phyloP scores from a whole-genome alignment of 2,797 vertebrate genomes.

The Cryptoblepharus egeriae region DNA sequence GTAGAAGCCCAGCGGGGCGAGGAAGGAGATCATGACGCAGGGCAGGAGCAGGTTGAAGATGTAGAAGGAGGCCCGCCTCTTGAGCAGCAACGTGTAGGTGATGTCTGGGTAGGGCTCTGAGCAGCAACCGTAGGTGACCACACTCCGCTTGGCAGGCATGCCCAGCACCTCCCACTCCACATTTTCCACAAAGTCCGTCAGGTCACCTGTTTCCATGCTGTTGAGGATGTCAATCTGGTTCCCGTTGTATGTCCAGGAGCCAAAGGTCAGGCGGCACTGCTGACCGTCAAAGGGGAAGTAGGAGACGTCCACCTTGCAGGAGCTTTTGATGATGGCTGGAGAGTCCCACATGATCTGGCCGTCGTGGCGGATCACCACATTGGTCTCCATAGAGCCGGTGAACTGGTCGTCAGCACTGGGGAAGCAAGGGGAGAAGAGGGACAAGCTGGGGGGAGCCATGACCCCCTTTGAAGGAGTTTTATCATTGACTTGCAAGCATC shows the following conservation, averaged over 20 bases:
- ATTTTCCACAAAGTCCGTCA: slow-evolving; percentile 90
- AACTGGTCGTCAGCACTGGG: slow-evolving; percentile 85
- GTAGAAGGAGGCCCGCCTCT: slow-evolving; percentile 89
- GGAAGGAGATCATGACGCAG: slow-evolving; percentile 91
- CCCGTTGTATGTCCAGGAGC: slow-evolving; percentile 92
- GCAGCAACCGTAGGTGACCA: slow-evolving; percentile 90
- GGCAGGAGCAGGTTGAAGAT: slow-evolving; percentile 92
- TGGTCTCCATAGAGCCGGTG: slow-evolving; percentile 87
- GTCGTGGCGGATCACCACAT: slow-evolving; percentile 85
- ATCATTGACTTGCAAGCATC: too few relatives aligned
- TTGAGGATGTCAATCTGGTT: slow-evolving; percentile 89
- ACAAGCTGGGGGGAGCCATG: neutral
- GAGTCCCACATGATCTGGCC: slow-evolving; percentile 89
- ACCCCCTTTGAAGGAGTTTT: too few relatives aligned
- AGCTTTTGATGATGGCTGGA: slow-evolving; percentile 91
- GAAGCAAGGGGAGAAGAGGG: neutral
- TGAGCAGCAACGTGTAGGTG: slow-evolving; percentile 88
- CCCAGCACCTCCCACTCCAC: slow-evolving; percentile 92
- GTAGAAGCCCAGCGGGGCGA: slow-evolving; percentile 90
- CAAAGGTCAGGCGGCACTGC: slow-evolving; percentile 87
- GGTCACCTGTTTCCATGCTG: slow-evolving; percentile 77
- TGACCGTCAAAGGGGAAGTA: slow-evolving; percentile 92
- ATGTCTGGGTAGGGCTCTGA: slow-evolving; percentile 92
- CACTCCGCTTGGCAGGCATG: slow-evolving; percentile 88
- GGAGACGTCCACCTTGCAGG: slow-evolving; percentile 90